Evolutionary conservation across 1,140 invertebrate genomes (phyloP).

Genomic region (Colletes latitarsis): DNA sequence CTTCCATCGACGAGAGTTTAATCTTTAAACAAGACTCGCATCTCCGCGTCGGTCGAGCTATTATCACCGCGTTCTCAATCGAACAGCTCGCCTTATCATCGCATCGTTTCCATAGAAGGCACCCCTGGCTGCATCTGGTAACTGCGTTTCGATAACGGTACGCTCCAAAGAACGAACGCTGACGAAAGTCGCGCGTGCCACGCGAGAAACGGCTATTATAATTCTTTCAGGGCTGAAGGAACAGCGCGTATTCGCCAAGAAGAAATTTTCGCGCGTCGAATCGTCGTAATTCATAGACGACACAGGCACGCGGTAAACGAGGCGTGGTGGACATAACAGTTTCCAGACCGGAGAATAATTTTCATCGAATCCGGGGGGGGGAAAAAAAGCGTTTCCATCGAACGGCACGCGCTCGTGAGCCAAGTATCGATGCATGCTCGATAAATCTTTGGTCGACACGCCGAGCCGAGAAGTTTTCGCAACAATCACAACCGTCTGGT

Average conservation of each 20-base stretch:
- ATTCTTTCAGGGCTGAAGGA: neutral
- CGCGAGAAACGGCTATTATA: conserved; percentile 25
- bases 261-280: neutral
- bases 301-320: conserved; percentile 31
- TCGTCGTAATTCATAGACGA: conserved; percentile 49
- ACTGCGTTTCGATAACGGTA: conserved; percentile 37
- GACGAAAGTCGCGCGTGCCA: conserved; percentile 23
- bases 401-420: conserved; percentile 25
- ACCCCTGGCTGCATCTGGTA: neutral
- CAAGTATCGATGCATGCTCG: neutral
- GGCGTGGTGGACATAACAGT: conserved; percentile 44
- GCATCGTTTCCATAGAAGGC: conserved; percentile 37
- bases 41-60: neutral
- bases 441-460: conserved; percentile 48
- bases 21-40: conserved; percentile 10
- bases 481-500: conserved; percentile 48
- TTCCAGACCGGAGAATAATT: conserved; percentile 49
- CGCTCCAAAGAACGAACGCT: neutral
- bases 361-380: conserved; percentile 8
- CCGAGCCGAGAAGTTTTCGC: conserved; percentile 54
- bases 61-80: neutral
- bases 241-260: neutral
- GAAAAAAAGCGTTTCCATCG: conserved; percentile 27
- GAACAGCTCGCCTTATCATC: conserved; percentile 1
- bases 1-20: neutral